phyloP scores from a whole-genome alignment of 2,797 vertebrate genomes.

The Acropternis orthonyx region DNA sequence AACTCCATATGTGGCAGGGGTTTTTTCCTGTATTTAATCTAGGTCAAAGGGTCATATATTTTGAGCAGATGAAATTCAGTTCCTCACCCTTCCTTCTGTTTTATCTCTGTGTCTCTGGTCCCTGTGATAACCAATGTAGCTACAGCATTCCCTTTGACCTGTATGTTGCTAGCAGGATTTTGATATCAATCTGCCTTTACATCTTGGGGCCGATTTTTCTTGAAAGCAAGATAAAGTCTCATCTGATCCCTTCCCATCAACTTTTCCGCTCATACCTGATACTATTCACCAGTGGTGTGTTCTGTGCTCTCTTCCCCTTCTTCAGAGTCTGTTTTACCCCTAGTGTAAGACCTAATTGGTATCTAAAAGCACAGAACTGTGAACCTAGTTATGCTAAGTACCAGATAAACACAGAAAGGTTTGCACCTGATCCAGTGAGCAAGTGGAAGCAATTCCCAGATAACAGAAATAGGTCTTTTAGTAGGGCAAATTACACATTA shows the following conservation, averaged over 20 bases:
- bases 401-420: neutral
- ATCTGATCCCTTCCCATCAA: neutral
- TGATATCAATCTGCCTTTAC: neutral
- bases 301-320: neutral
- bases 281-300: fast-evolving
- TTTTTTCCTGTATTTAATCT: neutral
- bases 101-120: neutral
- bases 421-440: neutral
- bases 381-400: neutral
- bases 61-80: neutral
- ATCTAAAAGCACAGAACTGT: neutral
- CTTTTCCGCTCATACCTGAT: neutral
- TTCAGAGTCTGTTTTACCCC: neutral
- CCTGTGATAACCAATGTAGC: neutral
- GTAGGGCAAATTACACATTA: neutral
- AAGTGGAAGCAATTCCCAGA: neutral
- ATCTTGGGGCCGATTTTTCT: neutral
- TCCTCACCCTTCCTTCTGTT: neutral
- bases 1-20: fast-evolving
- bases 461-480: neutral
- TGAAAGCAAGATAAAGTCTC: neutral
- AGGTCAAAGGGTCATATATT: neutral
- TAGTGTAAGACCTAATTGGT: neutral
- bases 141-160: neutral
- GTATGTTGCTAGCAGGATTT: neutral